Evolutionary conservation across 1,140 invertebrate genomes (phyloP), one percentile per base, ranked within the genome.

Genomic region (Cylas formicarius): DNA sequence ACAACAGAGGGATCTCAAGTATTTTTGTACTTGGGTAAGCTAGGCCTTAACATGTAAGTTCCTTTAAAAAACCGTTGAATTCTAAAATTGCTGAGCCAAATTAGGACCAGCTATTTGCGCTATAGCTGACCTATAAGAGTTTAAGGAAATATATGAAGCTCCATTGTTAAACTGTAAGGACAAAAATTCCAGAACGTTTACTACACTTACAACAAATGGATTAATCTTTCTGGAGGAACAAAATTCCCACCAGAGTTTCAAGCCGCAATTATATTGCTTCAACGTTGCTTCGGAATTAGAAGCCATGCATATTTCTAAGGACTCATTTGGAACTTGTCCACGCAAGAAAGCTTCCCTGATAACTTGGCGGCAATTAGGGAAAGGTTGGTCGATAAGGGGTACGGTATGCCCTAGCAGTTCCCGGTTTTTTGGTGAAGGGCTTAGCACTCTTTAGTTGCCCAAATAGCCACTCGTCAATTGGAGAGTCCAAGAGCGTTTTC

Each of bases 31-130:
- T 59, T 63, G 2, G 56, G 55, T 21, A 16, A 21, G 2, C 31
- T 11, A 7, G 60, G 60, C 21, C 44, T 58, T 39, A 42, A 7
- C 26, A 47, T 57, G 31, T 24, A 58, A n/a, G 47, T 23, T 2
- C 57, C 60, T 46, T 56, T 61, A 2, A 61, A 35, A 31, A 62
- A 56, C 22, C 60, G n/a, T n/a, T n/a, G n/a, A n/a, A 37, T 10
- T 10, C 20, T 17, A 36, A 26, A 10, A 16, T 24, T 33, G 8
- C 7, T 18, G 10, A 14, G 7, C 4, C n/a, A 43, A 5, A 4
- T 35, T 19, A 4, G 28, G 32, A 9, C 20, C 19, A 10, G 21
- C 4, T 11, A 48, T 35, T 34, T 33, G 22, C 8, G 45, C 7
- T 10, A 43, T 8, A 4, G 27, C 38, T 17, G 45, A 34, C 14